Evolutionary conservation across 2,113 vertebrate species (phyloP), one percentile per base, ranked within the genome.

Genomic region (Ellobius talpinus): DNA sequence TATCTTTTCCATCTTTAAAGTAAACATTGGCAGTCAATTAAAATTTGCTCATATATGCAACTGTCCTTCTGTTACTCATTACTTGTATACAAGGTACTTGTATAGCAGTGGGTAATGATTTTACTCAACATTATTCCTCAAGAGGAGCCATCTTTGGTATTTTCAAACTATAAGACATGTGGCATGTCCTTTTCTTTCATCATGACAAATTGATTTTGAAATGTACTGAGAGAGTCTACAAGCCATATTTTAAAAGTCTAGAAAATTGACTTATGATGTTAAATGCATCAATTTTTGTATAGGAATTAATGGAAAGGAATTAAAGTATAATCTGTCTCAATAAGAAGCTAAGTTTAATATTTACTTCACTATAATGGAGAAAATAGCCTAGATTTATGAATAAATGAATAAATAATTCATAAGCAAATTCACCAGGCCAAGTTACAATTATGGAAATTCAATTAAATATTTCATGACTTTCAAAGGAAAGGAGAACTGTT

Each of bases 21-120:
- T 89, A 91, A 97, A 94, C 47, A 94, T 33, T 90, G 72, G 14
- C 63, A 96, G 73, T 86, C 61, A 89, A 85, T 95, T 93, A 95
- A 95, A 93, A 90, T 24, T 81, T 95, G 93, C 31, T 95, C 95
- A 36, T 89, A 90, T 93, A 68, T 95, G 33, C 72, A 68, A 5
- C 88, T 26, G 6, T 87, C 87, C 42, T 88, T 39, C n/a, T 66
- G 19, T 65, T 52, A 72, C 26, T 13, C 29, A 10, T 96, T 68
- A 84, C 21, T 93, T 79, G 13, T n/a, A n/a, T n/a, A n/a, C n/a
- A n/a, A 93, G 13, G 17, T 39, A 12, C 6, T 47, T 95, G 52
- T 21, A 31, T 50, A 96, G 31, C 4, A 39, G 29, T 91, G 63
- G 50, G 47, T 58, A 93, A 77, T 65, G 68, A 58, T 81, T 70